These are phyloP conservation scores for Catharus fuscescens DNA, from an alignment of 2,113 vertebrate genomes.

Conservation along the genomic window DNA sequence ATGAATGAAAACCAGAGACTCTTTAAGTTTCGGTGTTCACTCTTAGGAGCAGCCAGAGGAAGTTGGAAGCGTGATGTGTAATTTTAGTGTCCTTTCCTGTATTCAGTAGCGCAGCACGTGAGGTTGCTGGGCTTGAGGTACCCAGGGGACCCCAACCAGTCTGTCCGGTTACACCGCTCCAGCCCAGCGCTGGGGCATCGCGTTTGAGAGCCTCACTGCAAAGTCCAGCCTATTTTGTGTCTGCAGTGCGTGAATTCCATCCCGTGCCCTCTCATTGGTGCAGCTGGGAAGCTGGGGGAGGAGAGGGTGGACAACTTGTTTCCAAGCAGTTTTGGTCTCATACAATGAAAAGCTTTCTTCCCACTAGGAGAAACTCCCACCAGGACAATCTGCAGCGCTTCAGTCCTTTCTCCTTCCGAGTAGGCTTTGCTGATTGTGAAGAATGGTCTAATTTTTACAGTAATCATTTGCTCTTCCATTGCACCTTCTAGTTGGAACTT, in stretches of 20 bases:
- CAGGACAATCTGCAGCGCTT: conserved; percentile 64
- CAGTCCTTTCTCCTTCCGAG: conserved; percentile 46
- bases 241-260: conserved; percentile 69
- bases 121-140: background rate
- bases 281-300: conserved; percentile 67
- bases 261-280: conserved; percentile 69
- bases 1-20: background rate
- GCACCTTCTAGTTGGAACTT: conserved; percentile 31
- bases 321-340: conserved; percentile 73
- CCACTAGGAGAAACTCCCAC: conserved; percentile 68
- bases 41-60: background rate
- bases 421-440: background rate
- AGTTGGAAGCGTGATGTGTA: background rate
- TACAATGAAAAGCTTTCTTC: conserved; percentile 75
- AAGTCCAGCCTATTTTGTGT: conserved; percentile 41
- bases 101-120: background rate
- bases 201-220: conserved; percentile 59
- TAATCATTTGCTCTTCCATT: conserved; percentile 59
- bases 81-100: background rate
- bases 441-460: background rate
- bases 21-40: background rate
- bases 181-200: conserved; percentile 63
- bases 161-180: conserved; percentile 54
- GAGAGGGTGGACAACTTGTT: conserved; percentile 68
- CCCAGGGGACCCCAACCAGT: conserved; percentile 50